These are phyloP conservation scores for Mus musculus DNA, from an alignment of 2,113 vertebrate genomes.

Conservation along the genomic window GRCm39 chr9:113612501-113613000, in stretches of 20 bases:
- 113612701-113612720: background rate
- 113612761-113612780: background rate
- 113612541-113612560: background rate
- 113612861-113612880: background rate
- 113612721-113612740: background rate
- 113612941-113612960: background rate
- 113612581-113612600: background rate
- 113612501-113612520: background rate
- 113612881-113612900: background rate
- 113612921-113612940: background rate
- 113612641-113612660: background rate
- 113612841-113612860: background rate
- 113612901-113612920: background rate
- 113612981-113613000: background rate
- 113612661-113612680: background rate
- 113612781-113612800: background rate
- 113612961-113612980: background rate
- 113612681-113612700: background rate
- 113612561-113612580: background rate
- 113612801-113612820: background rate
- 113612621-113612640: background rate
- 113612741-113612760: background rate
- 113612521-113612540: background rate
- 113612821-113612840: background rate
- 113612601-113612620: background rate